These are phyloP conservation scores for Colletes gigas DNA, from an alignment of 1,140 invertebrate species.

Conservation along the genomic window DNA sequence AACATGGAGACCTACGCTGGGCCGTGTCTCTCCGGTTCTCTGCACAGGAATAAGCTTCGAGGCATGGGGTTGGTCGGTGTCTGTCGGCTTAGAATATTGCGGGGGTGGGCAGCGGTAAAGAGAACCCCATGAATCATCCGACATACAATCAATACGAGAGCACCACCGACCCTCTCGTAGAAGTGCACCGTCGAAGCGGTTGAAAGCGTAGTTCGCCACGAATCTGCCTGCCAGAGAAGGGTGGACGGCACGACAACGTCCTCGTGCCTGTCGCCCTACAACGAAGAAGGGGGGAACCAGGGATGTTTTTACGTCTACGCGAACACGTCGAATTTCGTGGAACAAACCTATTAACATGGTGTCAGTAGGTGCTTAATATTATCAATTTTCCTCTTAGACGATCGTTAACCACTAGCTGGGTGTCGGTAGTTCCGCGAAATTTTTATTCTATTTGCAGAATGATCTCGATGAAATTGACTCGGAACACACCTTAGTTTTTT, in stretches of 20 bases:
- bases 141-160: slow-evolving; percentile 74
- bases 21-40: slow-evolving; percentile 39
- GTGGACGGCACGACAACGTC: slow-evolving; percentile 7
- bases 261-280: neutral
- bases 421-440: too few relatives aligned
- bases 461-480: too few relatives aligned
- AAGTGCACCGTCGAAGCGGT: slow-evolving; percentile 39
- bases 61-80: slow-evolving; percentile 45
- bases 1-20: slow-evolving; percentile 24
- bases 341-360: neutral
- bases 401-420: too few relatives aligned
- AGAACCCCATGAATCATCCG: slow-evolving; percentile 75
- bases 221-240: slow-evolving; percentile 8
- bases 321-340: slow-evolving; percentile 1
- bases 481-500: too few relatives aligned
- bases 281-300: neutral
- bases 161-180: slow-evolving; percentile 54
- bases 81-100: slow-evolving; percentile 71
- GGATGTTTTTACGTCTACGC: neutral
- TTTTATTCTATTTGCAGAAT: too few relatives aligned
- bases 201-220: slow-evolving; percentile 48
- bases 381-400: too few relatives aligned
- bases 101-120: slow-evolving; percentile 55
- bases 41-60: slow-evolving; percentile 54
- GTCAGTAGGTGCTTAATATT: too few relatives aligned